phyloP scores from a whole-genome alignment of 2,113 vertebrate species.

The Phrynosoma platyrhinos region DNA sequence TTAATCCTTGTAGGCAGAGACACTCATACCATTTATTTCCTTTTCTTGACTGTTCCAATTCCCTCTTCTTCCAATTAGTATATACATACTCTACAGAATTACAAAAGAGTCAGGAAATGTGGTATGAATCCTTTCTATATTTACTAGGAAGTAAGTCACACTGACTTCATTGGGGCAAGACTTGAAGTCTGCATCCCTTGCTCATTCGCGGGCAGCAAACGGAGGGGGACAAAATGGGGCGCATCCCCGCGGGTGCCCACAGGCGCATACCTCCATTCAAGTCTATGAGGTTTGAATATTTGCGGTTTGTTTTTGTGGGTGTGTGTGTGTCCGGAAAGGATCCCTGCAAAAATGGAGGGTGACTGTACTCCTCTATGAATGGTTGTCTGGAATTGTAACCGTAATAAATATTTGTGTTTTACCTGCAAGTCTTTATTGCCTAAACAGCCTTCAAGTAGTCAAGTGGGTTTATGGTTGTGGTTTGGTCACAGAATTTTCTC shows the following conservation, averaged over 20 bases:
- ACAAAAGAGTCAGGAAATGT: constrained; percentile 50
- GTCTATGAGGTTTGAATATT: no score
- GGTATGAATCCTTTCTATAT: constrained; percentile 12
- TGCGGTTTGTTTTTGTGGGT: no score
- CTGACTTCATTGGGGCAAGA: not conserved
- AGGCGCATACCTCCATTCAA: no score
- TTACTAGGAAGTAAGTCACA: not conserved
- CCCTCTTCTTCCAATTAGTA: constrained; percentile 48
- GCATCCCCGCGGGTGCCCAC: no score
- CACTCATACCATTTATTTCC: constrained; percentile 24
- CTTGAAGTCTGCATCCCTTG: no score
- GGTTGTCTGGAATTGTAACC: not conserved
- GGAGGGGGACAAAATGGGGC: no score
- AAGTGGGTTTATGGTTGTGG: not conserved
- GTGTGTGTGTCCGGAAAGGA: no score
- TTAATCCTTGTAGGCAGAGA: rapidly evolving
- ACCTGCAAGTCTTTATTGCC: constrained; percentile 16
- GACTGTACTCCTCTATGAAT: not conserved
- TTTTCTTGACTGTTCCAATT: constrained; percentile 53
- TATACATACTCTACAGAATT: constrained; percentile 45
- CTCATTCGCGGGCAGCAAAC: no score
- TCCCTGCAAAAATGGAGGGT: no score
- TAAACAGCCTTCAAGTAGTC: rapidly evolving
- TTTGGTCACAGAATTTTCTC: not conserved
- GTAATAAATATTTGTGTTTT: constrained; percentile 12